Evolutionary conservation across 2,888 invertebrate species (phyloP), one percentile per base, ranked within the genome.

Genomic region (Eristalinus aeneus): DNA sequence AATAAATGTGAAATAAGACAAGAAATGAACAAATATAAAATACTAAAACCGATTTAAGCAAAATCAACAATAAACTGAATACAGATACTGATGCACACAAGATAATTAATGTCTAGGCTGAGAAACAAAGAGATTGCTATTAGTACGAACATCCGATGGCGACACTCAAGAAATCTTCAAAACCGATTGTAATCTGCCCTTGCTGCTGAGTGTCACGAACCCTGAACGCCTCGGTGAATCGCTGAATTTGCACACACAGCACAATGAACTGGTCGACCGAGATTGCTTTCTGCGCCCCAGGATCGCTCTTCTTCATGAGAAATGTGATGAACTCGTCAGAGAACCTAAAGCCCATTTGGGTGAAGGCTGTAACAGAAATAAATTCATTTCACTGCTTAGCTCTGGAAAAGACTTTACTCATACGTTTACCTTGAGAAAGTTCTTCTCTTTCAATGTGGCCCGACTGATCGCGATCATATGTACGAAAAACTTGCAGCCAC

Each of bases 181-280:
- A 98, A 31, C 94, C 95, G 90, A 98, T 96, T 1, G 95, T 95
- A 71, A 98, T 97, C 8, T 94, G 94, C 39, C 98, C 98, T 89
- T 95, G 96, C 92, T 96, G 95, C 88, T 96, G 95, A 0, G 94
- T 94, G 91, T 98, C 98, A 71, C 96, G 95, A 74, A 94, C 93
- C 89, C 96, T 94, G 91, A 98, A 98, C 23, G 97, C 97, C 91
- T 98, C 98, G 36, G 96, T 97, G 88, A 97, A 97, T 86, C 96
- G 95, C 91, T 97, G 97, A 88, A 98, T 95, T 93, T 98, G 96
- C 10, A 98, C 96, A 91, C 97, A 97, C 11, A 96, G 92, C 53
- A 98, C 97, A 89, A 98, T 98, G 91, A 98, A 98, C 89, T 95
- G 95, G 92, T 98, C 98, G 53, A 98, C 96, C 0, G 97, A 96